A percentile compares a stretch with the other conserved stretches of the same genome.
phyloP scores from a whole-genome alignment of 2,113 vertebrate genomes.

The Bambusicola thoracicus region DNA sequence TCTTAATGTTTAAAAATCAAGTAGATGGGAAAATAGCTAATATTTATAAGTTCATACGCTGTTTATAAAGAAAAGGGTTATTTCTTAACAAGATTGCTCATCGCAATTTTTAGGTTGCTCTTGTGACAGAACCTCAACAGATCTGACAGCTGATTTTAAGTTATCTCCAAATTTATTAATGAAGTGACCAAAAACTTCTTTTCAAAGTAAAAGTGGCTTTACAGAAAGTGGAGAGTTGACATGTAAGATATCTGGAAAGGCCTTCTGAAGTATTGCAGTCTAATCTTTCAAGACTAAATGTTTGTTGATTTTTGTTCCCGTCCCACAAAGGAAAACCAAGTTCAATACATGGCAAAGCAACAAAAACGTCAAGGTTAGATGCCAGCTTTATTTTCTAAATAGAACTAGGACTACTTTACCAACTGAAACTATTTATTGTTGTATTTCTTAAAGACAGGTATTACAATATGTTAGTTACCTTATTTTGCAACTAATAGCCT shows the following conservation, averaged over 20 bases:
- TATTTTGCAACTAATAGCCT: not conserved
- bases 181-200: not conserved
- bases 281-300: not conserved
- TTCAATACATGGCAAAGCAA: not conserved
- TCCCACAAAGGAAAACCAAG: not conserved
- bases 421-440: not conserved
- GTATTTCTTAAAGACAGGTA: not conserved
- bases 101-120: not conserved
- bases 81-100: not conserved
- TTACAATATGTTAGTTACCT: not conserved
- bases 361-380: not conserved
- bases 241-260: not conserved
- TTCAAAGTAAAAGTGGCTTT: too few relatives aligned
- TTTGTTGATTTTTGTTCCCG: not conserved
- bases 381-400: rapidly evolving
- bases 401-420: not conserved
- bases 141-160: not conserved
- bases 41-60: not conserved
- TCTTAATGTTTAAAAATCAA: not conserved
- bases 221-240: not conserved
- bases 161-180: not conserved
- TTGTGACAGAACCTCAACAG: not conserved
- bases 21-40: not conserved
- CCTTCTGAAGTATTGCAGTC: not conserved
- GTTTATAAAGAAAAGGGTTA: not conserved